phyloP scores from a whole-genome alignment of 2,113 vertebrate genomes.

The Scytalopus superciliaris region DNA sequence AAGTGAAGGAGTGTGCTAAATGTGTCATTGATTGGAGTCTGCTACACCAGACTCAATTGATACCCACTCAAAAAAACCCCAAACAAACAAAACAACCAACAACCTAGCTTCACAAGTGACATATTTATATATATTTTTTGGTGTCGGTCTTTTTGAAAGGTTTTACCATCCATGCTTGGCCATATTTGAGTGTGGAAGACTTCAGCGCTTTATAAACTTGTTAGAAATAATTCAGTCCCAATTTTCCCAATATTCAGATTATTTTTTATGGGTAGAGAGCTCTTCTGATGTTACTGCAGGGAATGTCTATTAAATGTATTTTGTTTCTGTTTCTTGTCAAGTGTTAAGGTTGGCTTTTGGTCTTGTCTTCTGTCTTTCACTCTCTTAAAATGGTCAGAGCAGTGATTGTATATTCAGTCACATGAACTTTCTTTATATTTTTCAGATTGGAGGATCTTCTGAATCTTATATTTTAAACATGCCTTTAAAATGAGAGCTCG shows the following conservation, averaged over 20 bases:
- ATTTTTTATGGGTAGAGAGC: not conserved
- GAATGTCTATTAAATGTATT: not conserved
- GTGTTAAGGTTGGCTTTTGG: not conserved
- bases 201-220: not conserved
- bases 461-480: not conserved
- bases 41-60: not conserved
- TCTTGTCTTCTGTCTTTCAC: not conserved
- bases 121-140: not conserved
- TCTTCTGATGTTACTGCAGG: not conserved
- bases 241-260: not conserved
- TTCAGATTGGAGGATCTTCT: not conserved
- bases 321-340: not conserved
- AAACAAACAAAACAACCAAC: not conserved
- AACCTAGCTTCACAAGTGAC: not conserved
- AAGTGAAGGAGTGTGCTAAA: conserved; percentile 17
- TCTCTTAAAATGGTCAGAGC: not conserved
- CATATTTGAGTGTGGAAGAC: not conserved
- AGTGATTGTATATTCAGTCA: not conserved
- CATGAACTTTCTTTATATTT: not conserved
- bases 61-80: not conserved
- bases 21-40: not conserved
- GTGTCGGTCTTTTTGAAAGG: not conserved
- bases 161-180: not conserved
- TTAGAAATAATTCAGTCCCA: not conserved
- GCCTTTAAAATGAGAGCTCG: not conserved